Base-by-base conservation (phyloP, 2,888 invertebrate species). In the Epistrophella euchroma region DNA sequence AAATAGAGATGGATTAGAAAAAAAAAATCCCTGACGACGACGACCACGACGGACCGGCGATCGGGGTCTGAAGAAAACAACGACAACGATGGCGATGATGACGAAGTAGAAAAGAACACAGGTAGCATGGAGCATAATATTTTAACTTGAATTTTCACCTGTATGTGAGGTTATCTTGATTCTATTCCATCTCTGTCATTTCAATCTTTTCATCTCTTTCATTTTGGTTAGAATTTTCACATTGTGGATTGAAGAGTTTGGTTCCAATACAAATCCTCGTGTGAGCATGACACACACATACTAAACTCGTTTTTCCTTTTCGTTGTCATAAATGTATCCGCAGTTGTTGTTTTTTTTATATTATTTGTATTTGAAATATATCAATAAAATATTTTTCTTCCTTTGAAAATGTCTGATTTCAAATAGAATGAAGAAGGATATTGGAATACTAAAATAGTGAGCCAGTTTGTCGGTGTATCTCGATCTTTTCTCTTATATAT, bases 101-200 rank as follows among this genome's bases (percentile, higher is more conserved):
- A 43, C 13, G 58, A 47, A n/a, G 76, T 3, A 68, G 58, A 70
- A 60, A 77, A 81, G 81, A 86, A 86, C 86, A 86, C 86, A 86
- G 86, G 86, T 86, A 86, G 86, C 86, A 71, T 37, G 66, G 28
- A 77, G 73, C 45, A 82, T 78, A 86, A 77, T 32, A 32, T 82
- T 86, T 86, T 78, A 82, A 77, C 77, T 77, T 86, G 86, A 86
- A 86, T 86, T 86, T 86, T 86, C 86, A 86, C 82, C 86, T 86
- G 86, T 75, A 77, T 86, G 82, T 74, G 74, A 77, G 76, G 81
- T 81, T 82, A 86, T 81, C 85, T 85, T 76, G 80, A 78, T 86
- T 78, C 74, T 45, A 78, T 74, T 78, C 43, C 74, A 81, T 78
- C 77, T 77, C 76, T 76, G 79, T 75, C 70, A 68, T 74, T 74